Percentiles rank a stretch among this genome's conserved stretches.
Evolutionary conservation across 1,140 invertebrate genomes (phyloP).

Genomic region (Globodera ellingtonae): DNA sequence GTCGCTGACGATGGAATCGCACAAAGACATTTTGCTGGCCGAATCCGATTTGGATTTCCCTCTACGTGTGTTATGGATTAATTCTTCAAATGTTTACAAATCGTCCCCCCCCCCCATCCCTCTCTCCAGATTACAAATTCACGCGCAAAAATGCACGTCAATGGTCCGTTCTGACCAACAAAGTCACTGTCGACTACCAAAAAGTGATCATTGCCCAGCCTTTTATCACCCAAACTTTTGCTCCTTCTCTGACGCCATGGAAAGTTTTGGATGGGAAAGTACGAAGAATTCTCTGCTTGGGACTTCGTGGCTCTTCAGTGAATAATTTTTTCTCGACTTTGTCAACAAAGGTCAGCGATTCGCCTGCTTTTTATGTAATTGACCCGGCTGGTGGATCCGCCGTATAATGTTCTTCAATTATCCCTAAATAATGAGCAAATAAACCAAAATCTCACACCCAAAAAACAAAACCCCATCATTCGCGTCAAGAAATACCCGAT

Average conservation of each 20-base stretch:
- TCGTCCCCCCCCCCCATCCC: background rate
- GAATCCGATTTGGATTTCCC: conserved; percentile 21
- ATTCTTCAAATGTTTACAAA: background rate
- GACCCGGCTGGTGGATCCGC: no score
- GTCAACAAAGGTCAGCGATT: conserved; percentile 15
- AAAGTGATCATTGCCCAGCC: conserved; percentile 18
- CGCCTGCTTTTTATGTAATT: background rate
- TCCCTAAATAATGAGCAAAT: no score
- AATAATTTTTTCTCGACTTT: conserved; percentile 25
- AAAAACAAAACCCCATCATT: no score
- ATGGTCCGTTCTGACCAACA: conserved; percentile 20
- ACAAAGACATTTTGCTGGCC: background rate
- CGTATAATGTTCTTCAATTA: conserved; percentile 1
- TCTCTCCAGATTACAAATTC: conserved; percentile 18
- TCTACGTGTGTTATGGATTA: conserved; percentile 11
- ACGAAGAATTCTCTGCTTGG: conserved; percentile 22
- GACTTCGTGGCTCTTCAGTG: conserved; percentile 17
- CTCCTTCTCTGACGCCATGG: conserved; percentile 5
- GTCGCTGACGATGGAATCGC: conserved; percentile 16
- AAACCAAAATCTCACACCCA: no score
- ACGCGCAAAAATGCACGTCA: conserved; percentile 28
- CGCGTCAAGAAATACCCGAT: no score
- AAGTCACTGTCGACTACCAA: conserved; percentile 18
- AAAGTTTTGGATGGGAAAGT: conserved; percentile 22
- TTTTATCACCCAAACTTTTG: conserved; percentile 27